phyloP scores from a whole-genome alignment of 2,113 vertebrate species.

The Misgurnus anguillicaudatus region DNA sequence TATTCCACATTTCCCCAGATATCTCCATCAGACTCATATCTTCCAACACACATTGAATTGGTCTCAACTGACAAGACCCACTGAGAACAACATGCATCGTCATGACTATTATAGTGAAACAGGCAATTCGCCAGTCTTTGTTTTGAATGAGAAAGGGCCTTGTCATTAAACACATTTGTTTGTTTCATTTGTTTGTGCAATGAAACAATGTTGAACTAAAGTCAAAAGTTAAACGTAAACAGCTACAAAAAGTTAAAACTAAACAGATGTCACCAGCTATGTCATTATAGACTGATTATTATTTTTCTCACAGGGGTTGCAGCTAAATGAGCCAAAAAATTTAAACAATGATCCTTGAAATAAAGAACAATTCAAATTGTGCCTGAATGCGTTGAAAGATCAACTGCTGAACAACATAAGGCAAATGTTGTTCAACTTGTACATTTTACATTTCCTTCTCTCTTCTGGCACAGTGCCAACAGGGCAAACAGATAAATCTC shows the following conservation, averaged over 20 bases:
- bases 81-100: background rate
- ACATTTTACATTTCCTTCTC: background rate
- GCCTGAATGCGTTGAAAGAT: background rate
- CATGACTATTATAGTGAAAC: constrained; percentile 24
- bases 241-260: background rate
- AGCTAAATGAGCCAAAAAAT: constrained; percentile 7
- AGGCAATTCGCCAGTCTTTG: background rate
- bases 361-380: background rate
- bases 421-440: background rate
- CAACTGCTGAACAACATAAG: background rate
- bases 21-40: constrained; percentile 19
- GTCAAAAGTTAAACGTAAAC: constrained; percentile 19
- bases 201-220: constrained; percentile 9
- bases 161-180: constrained; percentile 1
- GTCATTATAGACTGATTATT: background rate
- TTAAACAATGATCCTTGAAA: constrained; percentile 3
- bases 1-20: background rate
- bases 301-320: background rate
- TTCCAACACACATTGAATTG: constrained; percentile 27
- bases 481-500: constrained; percentile 3
- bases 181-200: constrained; percentile 11
- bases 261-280: background rate
- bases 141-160: constrained; percentile 1
- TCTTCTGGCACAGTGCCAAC: background rate
- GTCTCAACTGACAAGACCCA: background rate